A percentile compares a stretch with the other conserved stretches of the same genome.
These are phyloP conservation scores for Ochlodes sylvanus DNA, from an alignment of 2,888 invertebrate species.

Conservation along the genomic window DNA sequence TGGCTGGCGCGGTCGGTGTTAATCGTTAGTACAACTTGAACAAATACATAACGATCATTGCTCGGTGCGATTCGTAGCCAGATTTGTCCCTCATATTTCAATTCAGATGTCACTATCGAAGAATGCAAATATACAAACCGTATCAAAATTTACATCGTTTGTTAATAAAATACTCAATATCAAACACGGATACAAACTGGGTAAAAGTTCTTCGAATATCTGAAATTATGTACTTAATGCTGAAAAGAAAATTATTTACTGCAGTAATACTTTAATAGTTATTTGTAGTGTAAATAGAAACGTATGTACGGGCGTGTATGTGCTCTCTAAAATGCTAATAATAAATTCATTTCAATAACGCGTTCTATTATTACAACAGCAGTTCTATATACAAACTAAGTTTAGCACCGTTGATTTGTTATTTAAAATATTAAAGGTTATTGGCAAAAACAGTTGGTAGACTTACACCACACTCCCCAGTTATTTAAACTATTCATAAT, in stretches of 20 bases:
- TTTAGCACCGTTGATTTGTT: too few relatives aligned
- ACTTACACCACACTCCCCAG: too few relatives aligned
- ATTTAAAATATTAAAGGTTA: too few relatives aligned
- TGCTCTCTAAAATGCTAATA: slow-evolving; percentile 7
- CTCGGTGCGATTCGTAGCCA: background rate
- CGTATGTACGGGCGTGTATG: background rate
- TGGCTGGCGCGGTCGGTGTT: background rate
- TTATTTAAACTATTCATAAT: too few relatives aligned
- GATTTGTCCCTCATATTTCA: background rate
- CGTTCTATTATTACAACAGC: slow-evolving; percentile 3
- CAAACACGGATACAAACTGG: too few relatives aligned
- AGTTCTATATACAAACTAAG: background rate
- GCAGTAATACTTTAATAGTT: too few relatives aligned
- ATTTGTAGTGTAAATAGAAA: too few relatives aligned
- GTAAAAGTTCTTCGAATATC: too few relatives aligned
- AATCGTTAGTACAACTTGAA: background rate
- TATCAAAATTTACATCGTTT: background rate
- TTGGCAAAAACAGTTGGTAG: too few relatives aligned
- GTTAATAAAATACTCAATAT: too few relatives aligned
- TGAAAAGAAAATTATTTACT: too few relatives aligned
- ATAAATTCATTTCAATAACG: slow-evolving; percentile 18
- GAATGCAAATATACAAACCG: background rate
- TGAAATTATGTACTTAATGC: too few relatives aligned
- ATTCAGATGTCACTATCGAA: background rate
- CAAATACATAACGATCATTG: background rate